These are phyloP conservation scores for Aphis gossypii DNA, from an alignment of 1,140 invertebrate genomes.

Conservation along the genomic window DNA sequence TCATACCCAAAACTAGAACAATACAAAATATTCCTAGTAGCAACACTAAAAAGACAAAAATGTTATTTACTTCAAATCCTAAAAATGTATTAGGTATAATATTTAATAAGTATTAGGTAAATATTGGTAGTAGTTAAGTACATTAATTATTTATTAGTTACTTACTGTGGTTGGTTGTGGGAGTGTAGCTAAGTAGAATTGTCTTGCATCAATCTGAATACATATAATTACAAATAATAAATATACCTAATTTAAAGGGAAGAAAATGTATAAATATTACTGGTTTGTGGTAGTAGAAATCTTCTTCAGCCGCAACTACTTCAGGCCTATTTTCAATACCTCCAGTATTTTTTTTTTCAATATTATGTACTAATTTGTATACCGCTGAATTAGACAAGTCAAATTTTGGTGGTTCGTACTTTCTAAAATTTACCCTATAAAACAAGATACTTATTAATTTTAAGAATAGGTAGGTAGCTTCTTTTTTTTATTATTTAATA, in stretches of 20 bases:
- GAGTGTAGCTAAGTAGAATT: slow-evolving; percentile 53
- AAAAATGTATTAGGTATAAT: neutral
- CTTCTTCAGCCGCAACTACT: slow-evolving; percentile 59
- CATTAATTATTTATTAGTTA: neutral
- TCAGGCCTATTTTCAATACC: slow-evolving; percentile 59
- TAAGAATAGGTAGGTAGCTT: neutral
- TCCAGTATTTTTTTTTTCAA: slow-evolving; percentile 59
- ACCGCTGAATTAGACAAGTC: slow-evolving; percentile 62
- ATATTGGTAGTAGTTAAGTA: neutral
- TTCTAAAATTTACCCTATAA: slow-evolving; percentile 62
- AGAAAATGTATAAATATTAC: slow-evolving; percentile 56
- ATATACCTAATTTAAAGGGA: neutral
- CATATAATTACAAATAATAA: slow-evolving; percentile 3
- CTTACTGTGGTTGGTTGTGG: slow-evolving; percentile 46
- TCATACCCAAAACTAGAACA: neutral
- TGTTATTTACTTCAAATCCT: neutral
- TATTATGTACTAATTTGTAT: slow-evolving; percentile 61
- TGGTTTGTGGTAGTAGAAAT: slow-evolving; percentile 61
- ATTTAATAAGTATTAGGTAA: neutral
- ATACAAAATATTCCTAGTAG: neutral
- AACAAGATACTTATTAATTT: neutral
- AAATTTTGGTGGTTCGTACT: slow-evolving; percentile 63
- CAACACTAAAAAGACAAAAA: neutral
- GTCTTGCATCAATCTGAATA: slow-evolving; percentile 45
- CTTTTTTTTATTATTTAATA: neutral